phyloP scores from a whole-genome alignment of 2,113 vertebrate species.

The Saccopteryx leptura region DNA sequence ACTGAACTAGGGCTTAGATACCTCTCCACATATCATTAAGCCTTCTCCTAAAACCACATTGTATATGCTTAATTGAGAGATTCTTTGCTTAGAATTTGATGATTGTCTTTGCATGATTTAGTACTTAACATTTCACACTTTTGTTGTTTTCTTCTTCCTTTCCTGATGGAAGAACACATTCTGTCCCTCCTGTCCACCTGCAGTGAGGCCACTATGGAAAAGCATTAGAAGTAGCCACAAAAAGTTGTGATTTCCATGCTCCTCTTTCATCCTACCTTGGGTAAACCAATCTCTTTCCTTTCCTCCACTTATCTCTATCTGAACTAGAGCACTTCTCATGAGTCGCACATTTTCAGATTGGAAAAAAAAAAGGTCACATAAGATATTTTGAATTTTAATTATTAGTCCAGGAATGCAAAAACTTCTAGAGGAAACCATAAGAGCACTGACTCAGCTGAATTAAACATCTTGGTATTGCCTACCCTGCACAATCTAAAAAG shows the following conservation, averaged over 20 bases:
- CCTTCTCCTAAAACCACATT: neutral
- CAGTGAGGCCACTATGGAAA: neutral
- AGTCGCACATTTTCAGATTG: conserved; percentile 33
- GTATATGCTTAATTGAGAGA: conserved; percentile 19
- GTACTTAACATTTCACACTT: conserved; percentile 1
- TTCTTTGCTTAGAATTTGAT: conserved; percentile 41
- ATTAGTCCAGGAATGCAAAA: conserved; percentile 15
- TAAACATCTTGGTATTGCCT: conserved; percentile 31
- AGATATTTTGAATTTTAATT: conserved; percentile 62
- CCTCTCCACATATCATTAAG: neutral
- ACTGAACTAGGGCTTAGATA: neutral
- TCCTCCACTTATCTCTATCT: conserved; percentile 33
- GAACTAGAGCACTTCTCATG: neutral
- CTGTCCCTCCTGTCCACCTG: neutral
- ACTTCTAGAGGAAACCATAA: conserved; percentile 21
- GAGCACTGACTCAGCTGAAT: neutral
- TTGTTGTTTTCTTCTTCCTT: conserved; percentile 57
- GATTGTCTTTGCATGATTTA: conserved; percentile 33
- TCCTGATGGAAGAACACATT: neutral
- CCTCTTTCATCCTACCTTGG: neutral
- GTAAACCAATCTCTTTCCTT: neutral
- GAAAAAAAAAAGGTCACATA: conserved; percentile 30
- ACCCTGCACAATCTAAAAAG: conserved; percentile 28
- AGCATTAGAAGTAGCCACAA: conserved; percentile 5
- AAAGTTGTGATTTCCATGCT: conserved; percentile 11